Percentiles rank a stretch among this genome's conserved stretches.
These are phyloP conservation scores for Promerops cafer DNA, from an alignment of 2,113 vertebrate genomes.

Conservation along the genomic window DNA sequence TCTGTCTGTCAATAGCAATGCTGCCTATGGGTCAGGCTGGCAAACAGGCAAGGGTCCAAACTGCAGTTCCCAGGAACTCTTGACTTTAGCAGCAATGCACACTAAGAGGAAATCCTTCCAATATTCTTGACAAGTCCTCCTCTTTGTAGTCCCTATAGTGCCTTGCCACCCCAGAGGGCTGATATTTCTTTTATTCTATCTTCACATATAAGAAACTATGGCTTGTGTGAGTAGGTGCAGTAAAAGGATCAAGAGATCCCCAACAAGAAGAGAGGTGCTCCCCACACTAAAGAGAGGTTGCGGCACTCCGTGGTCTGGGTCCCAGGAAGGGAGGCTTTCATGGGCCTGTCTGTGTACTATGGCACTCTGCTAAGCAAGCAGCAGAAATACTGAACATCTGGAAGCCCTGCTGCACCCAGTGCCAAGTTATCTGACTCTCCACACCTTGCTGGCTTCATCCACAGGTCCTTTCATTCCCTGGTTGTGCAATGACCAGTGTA, in stretches of 20 bases:
- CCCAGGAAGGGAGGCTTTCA: background rate
- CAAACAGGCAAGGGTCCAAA: background rate
- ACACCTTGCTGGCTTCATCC: background rate
- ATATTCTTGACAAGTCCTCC: background rate
- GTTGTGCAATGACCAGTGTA: background rate
- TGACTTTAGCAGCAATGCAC: background rate
- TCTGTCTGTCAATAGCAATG: background rate
- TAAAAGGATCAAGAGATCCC: background rate
- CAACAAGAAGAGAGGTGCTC: background rate
- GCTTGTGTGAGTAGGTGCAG: background rate
- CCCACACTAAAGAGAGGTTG: background rate
- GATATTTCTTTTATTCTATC: background rate
- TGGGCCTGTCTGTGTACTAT: fast-evolving
- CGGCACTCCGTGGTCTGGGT: too few species aligned
- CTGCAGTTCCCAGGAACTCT: background rate
- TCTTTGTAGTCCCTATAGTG: background rate
- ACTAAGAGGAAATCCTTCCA: background rate
- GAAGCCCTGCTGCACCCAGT: background rate
- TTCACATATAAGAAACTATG: background rate
- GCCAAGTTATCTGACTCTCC: background rate
- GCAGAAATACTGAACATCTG: background rate
- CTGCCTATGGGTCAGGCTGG: background rate
- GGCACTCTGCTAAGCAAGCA: background rate
- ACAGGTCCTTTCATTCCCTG: background rate
- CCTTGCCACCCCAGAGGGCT: background rate